These are phyloP conservation scores for Chloromyia formosa DNA, from an alignment of 2,888 invertebrate species.

Conservation along the genomic window DNA sequence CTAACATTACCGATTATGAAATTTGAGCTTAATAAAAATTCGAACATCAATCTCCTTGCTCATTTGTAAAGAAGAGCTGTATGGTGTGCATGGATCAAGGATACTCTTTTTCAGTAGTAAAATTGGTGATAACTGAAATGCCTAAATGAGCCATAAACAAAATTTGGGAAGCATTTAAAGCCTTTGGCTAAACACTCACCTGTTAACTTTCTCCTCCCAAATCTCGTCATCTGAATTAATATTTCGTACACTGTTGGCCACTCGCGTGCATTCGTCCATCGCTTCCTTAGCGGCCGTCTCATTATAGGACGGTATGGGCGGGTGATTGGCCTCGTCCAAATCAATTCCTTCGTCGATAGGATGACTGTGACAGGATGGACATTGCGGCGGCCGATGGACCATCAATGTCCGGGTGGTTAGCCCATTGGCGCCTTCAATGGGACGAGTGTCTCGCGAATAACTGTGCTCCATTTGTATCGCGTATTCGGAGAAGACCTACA, in stretches of 20 bases:
- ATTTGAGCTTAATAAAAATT: too few relatives aligned
- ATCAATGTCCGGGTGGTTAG: constrained; percentile 59
- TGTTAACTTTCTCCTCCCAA: constrained; percentile 76
- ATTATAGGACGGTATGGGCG: constrained; percentile 68
- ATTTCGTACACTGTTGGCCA: constrained; percentile 70
- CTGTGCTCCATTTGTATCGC: constrained; percentile 73
- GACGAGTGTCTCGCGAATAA: constrained; percentile 73
- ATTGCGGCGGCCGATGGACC: constrained; percentile 61
- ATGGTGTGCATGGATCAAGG: too few relatives aligned
- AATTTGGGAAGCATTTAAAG: too few relatives aligned
- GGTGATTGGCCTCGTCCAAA: constrained; percentile 63
- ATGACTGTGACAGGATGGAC: constrained; percentile 61
- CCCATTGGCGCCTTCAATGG: constrained; percentile 58
- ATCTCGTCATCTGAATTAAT: constrained; percentile 68
- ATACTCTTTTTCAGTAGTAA: too few relatives aligned
- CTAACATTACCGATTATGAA: too few relatives aligned
- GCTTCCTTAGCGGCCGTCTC: constrained; percentile 67
- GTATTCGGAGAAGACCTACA: constrained; percentile 60
- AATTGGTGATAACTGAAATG: too few relatives aligned
- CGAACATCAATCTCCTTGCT: too few relatives aligned
- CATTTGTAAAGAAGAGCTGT: too few relatives aligned
- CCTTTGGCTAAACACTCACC: constrained; percentile 62
- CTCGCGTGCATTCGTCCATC: constrained; percentile 78
- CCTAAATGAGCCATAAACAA: too few relatives aligned
- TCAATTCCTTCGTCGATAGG: constrained; percentile 64